These are phyloP conservation scores for Euborellia annulipes DNA, from an alignment of 1,140 invertebrate genomes.

Conservation along the genomic window DNA sequence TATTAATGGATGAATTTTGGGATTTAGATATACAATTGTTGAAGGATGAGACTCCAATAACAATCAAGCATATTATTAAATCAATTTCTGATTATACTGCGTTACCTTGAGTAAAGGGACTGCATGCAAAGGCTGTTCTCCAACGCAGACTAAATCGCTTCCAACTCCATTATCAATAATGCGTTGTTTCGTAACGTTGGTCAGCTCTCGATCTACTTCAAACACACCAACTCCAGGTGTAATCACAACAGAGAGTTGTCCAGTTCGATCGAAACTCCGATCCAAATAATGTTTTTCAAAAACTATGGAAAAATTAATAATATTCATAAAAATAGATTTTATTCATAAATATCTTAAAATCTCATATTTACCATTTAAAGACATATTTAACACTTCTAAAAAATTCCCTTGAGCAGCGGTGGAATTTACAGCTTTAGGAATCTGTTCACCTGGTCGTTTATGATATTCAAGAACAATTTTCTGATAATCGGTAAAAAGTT, in stretches of 20 bases:
- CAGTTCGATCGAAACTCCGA: slow-evolving; percentile 93
- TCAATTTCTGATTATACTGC: no score
- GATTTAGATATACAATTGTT: no score
- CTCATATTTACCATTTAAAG: slow-evolving; percentile 64
- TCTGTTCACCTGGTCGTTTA: slow-evolving; percentile 44
- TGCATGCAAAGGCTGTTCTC: slow-evolving; percentile 97
- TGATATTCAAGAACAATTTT: slow-evolving; percentile 79
- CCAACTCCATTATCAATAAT: slow-evolving; percentile 96
- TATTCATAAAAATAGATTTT: neutral
- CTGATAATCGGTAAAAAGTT: slow-evolving; percentile 83
- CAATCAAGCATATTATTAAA: no score
- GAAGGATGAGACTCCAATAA: no score
- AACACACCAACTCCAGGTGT: slow-evolving; percentile 96
- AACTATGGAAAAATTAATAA: slow-evolving; percentile 38
- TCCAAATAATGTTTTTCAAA: slow-evolving; percentile 98
- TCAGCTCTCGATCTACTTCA: slow-evolving; percentile 91
- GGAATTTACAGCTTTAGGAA: slow-evolving; percentile 80
- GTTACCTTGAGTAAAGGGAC: slow-evolving; percentile 87
- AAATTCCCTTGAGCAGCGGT: slow-evolving; percentile 94
- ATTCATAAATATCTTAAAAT: neutral
- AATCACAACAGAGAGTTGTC: slow-evolving; percentile 92
- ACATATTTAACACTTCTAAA: slow-evolving; percentile 95
- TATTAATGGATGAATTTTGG: no score
- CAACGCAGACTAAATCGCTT: slow-evolving; percentile 90
- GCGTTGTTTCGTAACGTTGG: slow-evolving; percentile 95